Percentiles rank a stretch among this genome's conserved stretches.
These are phyloP conservation scores for Hydrophis major DNA, from an alignment of 2,797 vertebrate genomes.

Conservation along the genomic window DNA sequence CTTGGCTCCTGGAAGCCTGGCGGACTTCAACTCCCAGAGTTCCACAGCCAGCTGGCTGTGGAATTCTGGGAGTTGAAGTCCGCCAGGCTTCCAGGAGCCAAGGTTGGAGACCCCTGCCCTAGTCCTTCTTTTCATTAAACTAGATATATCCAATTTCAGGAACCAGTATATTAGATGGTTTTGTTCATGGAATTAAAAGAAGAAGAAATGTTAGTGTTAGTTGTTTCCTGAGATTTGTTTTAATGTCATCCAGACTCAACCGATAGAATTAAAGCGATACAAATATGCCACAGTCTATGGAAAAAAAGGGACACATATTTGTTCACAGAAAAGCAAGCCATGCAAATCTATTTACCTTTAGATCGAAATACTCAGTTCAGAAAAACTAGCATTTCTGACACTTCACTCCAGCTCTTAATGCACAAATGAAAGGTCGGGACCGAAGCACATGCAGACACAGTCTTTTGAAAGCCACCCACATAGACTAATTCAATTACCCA, in stretches of 20 bases:
- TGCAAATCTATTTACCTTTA: background rate
- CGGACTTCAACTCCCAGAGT: too few species aligned
- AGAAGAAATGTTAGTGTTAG: background rate
- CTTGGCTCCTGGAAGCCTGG: too few species aligned
- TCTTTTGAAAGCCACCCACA: slow-evolving; percentile 16
- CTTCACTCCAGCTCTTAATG: background rate
- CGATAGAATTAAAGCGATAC: background rate
- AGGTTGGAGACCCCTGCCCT: too few species aligned
- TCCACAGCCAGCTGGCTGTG: too few species aligned
- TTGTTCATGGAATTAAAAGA: background rate
- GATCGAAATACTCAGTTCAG: background rate
- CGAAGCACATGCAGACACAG: background rate
- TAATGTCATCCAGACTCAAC: background rate
- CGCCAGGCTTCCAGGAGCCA: too few species aligned
- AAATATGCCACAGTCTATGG: background rate
- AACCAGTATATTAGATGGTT: background rate
- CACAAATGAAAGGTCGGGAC: background rate
- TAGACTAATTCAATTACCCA: fast-evolving
- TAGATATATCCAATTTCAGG: background rate
- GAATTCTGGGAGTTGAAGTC: too few species aligned
- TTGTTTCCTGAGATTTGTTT: background rate
- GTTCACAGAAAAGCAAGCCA: background rate
- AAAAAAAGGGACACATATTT: background rate
- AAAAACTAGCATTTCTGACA: background rate
- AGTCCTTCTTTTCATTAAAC: background rate